phyloP scores from a whole-genome alignment of 2,113 vertebrate genomes.

The Passer montanus region DNA sequence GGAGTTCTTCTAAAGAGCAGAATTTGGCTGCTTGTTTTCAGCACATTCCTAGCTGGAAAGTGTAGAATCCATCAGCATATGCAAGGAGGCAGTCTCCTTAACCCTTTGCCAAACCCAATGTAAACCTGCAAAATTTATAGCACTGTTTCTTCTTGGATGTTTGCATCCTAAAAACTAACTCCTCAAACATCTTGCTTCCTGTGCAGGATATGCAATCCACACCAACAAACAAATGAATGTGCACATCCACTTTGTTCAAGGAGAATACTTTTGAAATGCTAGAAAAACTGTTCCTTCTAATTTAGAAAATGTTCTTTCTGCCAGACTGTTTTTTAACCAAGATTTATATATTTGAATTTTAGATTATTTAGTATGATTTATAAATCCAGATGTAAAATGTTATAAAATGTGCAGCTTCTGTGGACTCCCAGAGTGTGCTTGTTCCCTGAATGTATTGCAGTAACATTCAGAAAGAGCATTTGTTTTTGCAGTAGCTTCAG shows the following conservation, averaged over 20 bases:
- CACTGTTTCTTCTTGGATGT: not conserved
- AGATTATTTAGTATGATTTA: not conserved
- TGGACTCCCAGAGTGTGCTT: not conserved
- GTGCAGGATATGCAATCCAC: not conserved
- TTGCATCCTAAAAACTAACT: not conserved
- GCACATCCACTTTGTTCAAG: not conserved
- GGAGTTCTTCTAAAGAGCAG: constrained; percentile 81
- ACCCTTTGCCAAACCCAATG: constrained; percentile 44
- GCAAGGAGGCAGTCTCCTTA: constrained; percentile 69
- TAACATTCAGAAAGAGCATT: not conserved
- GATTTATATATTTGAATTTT: not conserved
- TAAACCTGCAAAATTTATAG: constrained; percentile 2
- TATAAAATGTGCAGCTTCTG: not conserved
- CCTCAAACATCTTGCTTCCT: not conserved
- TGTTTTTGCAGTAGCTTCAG: not conserved
- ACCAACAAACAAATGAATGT: not conserved
- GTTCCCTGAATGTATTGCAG: not conserved
- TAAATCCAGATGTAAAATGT: not conserved
- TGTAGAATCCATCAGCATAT: constrained; percentile 57
- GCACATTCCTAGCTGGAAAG: constrained; percentile 67
- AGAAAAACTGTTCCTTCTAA: not conserved
- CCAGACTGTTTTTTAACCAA: not conserved
- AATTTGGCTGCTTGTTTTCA: constrained; percentile 78
- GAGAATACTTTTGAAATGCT: not conserved
- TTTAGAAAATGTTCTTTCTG: not conserved